Conservation (phyloP, 1,140 invertebrate species). For the Glossosoma conforme region DNA sequence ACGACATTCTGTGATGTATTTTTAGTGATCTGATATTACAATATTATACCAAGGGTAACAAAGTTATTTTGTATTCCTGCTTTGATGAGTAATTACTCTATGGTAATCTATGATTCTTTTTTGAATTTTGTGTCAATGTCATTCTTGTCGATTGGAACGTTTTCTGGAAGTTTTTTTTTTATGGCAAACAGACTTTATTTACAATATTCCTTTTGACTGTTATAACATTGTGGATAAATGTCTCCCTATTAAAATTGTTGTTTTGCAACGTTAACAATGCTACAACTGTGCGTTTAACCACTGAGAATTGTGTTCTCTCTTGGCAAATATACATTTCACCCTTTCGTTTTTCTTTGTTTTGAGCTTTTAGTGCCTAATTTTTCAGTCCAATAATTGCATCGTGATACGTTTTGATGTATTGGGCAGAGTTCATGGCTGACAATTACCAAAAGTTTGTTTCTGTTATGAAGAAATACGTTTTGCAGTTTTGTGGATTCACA, state of each 20-base stretch:
- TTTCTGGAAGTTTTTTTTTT: no score
- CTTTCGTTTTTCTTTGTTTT: neutral
- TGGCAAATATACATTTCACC: slow-evolving; percentile 30
- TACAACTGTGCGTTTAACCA: slow-evolving; percentile 13
- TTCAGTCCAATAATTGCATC: slow-evolving; percentile 5
- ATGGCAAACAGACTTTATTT: slow-evolving; percentile 17
- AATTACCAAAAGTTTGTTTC: slow-evolving; percentile 11
- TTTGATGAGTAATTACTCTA: no score
- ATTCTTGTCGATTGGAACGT: neutral
- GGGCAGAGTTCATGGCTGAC: slow-evolving; percentile 10
- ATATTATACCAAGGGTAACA: no score
- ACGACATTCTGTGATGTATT: no score
- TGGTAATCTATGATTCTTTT: neutral
- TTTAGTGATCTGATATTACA: no score
- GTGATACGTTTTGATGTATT: slow-evolving; percentile 10
- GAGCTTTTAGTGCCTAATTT: slow-evolving; percentile 6
- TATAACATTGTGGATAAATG: slow-evolving; percentile 18
- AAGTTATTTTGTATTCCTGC: no score
- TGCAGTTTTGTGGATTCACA: neutral
- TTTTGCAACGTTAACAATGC: slow-evolving; percentile 13
- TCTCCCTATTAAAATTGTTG: slow-evolving; percentile 11
- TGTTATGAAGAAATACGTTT: slow-evolving; percentile 10
- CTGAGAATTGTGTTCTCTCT: slow-evolving; percentile 15
- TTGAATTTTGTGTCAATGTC: neutral
- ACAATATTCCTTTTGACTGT: slow-evolving; percentile 9